Percentiles rank a stretch among this genome's conserved stretches.
These are phyloP conservation scores for Ascaphus truei DNA, from an alignment of 2,113 vertebrate species.

Conservation along the genomic window DNA sequence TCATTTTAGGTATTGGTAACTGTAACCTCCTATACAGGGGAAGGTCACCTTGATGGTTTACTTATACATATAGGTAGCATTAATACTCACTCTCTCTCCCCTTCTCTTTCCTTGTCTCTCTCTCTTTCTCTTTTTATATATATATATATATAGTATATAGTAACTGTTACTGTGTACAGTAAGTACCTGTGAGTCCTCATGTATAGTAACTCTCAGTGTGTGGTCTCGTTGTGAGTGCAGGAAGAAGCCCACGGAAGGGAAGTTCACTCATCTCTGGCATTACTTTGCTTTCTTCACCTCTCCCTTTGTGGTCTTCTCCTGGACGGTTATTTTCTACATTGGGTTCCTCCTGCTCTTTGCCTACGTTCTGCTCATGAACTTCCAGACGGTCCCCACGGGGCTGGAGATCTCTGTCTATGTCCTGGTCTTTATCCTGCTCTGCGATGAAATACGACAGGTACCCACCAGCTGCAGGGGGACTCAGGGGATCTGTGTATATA, in stretches of 20 bases:
- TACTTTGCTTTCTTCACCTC: slow-evolving; percentile 76
- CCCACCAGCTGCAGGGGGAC: not conserved
- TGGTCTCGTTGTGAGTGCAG: slow-evolving; percentile 42
- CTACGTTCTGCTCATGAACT: slow-evolving; percentile 87
- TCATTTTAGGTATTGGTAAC: too few relatives aligned
- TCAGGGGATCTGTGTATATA: not conserved
- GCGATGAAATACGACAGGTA: slow-evolving; percentile 95
- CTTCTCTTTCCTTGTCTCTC: too few relatives aligned
- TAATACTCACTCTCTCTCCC: too few relatives aligned
- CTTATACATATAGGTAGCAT: too few relatives aligned
- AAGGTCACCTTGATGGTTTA: too few relatives aligned
- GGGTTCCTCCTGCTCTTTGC: slow-evolving; percentile 89
- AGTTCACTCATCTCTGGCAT: slow-evolving; percentile 53
- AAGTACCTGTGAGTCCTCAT: too few relatives aligned
- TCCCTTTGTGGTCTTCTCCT: slow-evolving; percentile 92
- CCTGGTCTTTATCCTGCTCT: slow-evolving; percentile 84
- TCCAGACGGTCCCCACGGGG: slow-evolving; percentile 73
- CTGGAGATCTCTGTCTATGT: slow-evolving; percentile 83
- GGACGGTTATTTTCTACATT: slow-evolving; percentile 90
- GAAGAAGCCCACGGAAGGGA: slow-evolving; percentile 62
- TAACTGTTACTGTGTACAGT: too few relatives aligned
- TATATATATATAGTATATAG: too few relatives aligned
- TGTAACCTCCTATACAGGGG: too few relatives aligned
- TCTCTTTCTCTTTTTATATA: too few relatives aligned
- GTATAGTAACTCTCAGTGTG: too few relatives aligned